Evolutionary conservation across 2,113 vertebrate species (phyloP), one percentile per base, ranked within the genome.

Genomic region (Grantiella picta): DNA sequence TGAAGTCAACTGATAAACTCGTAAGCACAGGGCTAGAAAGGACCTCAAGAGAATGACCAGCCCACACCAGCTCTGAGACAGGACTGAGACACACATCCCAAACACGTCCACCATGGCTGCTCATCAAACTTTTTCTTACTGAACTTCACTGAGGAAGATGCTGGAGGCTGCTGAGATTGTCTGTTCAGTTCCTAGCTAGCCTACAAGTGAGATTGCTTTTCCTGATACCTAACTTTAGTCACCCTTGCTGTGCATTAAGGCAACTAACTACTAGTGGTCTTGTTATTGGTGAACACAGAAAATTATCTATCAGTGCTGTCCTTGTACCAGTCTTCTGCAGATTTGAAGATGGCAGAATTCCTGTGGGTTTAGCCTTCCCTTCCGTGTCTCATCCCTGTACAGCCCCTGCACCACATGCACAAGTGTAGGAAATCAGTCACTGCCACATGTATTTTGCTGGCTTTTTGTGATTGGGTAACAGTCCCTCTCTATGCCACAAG

Each of bases 191-290:
- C 65, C 73, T 89, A 76, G 77, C 56, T 92, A 87, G 57, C 77
- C 65, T 92, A 40, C 52, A 71, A 93, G 60, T 49, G 35, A 83
- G 86, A 86, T 35, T 84, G 89, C 81, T 93, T 90, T 93, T 89
- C 69, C 44, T 66, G 60, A 64, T 81, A 18, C 75, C n/a, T 91
- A 75, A 64, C 47, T 88, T 80, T 28, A 82, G 69, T 82, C 35
- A 94, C 69, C 83, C 25, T 94, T 85, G 86, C 91, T 89, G 44
- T 94, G 65, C 53, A 69, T 91, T 89, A 61, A 92, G 61, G 45
- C 57, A 91, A 35, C 89, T 93, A 79, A 84, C 70, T 88, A 57
- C 45, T 79, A 87, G 50, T 65, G 53, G 36, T 96, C 53, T 89
- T 84, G 38, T 71, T 79, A 38, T 18, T 91, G 69, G 44, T 79